Evolutionary conservation across 2,113 vertebrate species (phyloP).

Genomic region (Cynocephalus volans): DNA sequence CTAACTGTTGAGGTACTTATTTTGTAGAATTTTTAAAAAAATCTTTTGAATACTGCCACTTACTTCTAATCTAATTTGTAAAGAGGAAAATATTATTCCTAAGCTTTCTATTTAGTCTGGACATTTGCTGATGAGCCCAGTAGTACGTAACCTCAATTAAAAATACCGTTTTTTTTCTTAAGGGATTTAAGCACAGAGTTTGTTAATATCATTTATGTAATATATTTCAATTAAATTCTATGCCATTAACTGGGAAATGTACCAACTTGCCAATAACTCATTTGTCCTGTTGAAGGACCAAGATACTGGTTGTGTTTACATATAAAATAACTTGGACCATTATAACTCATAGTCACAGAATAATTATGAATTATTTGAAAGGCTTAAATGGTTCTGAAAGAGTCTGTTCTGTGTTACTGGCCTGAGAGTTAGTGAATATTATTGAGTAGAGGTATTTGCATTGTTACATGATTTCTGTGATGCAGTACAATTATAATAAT

Average conservation of each 20-base stretch:
- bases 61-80: constrained; percentile 28
- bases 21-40: constrained; percentile 15
- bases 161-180: constrained; percentile 72
- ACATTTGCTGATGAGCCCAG: constrained; percentile 61
- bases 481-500: neutral
- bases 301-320: constrained; percentile 36
- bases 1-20: neutral
- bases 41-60: neutral
- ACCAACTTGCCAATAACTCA: constrained; percentile 64
- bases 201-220: constrained; percentile 57
- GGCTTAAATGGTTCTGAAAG: neutral
- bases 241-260: constrained; percentile 66
- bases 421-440: constrained; percentile 3
- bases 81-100: constrained; percentile 61
- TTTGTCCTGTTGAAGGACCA: constrained; percentile 38
- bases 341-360: constrained; percentile 48
- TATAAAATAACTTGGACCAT: constrained; percentile 62
- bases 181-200: constrained; percentile 59
- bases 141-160: constrained; percentile 73
- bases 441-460: neutral
- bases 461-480: neutral
- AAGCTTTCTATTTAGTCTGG: constrained; percentile 56
- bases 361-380: constrained; percentile 46
- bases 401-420: neutral
- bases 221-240: constrained; percentile 51